Conservation (phyloP, 2,888 invertebrate species). For the Synergus japonicus region DNA sequence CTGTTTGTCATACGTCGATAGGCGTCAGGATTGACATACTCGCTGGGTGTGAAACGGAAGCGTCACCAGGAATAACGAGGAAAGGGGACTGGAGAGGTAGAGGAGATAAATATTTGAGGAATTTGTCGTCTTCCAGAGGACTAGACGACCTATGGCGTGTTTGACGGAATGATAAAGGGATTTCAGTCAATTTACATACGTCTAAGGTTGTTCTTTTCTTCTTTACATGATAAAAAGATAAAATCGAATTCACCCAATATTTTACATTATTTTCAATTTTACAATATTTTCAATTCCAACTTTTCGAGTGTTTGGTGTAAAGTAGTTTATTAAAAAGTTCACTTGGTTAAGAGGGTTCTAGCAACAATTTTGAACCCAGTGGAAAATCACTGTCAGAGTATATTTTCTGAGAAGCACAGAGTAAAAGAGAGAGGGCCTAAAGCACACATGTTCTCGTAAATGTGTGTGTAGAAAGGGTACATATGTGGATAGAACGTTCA, state of each 20-base stretch:
- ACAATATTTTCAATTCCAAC: too few relatives aligned
- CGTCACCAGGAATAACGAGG: conserved; percentile 61
- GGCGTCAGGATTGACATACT: conserved; percentile 74
- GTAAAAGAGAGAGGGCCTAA: neutral
- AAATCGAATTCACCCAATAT: neutral
- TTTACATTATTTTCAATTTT: too few relatives aligned
- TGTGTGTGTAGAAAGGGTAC: neutral
- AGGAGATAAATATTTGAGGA: conserved; percentile 77
- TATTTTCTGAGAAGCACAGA: neutral
- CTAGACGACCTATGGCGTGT: conserved; percentile 70
- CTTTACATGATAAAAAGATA: neutral
- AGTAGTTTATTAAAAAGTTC: neutral
- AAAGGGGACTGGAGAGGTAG: conserved; percentile 51
- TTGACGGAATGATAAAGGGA: conserved; percentile 72
- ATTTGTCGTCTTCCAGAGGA: conserved; percentile 69
- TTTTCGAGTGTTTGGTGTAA: too few relatives aligned
- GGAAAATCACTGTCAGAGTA: conserved; percentile 54
- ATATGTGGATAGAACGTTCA: neutral
- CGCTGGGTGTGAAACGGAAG: conserved; percentile 70
- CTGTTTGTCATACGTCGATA: conserved; percentile 76
- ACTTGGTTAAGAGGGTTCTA: conserved; percentile 57
- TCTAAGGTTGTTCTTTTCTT: conserved; percentile 42
- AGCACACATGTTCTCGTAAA: neutral
- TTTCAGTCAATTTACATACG: conserved; percentile 71
- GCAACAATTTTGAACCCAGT: conserved; percentile 57